Percentiles rank a stretch among this genome's conserved stretches.
phyloP scores from a whole-genome alignment of 1,140 invertebrate species.

The Episyrphus balteatus region DNA sequence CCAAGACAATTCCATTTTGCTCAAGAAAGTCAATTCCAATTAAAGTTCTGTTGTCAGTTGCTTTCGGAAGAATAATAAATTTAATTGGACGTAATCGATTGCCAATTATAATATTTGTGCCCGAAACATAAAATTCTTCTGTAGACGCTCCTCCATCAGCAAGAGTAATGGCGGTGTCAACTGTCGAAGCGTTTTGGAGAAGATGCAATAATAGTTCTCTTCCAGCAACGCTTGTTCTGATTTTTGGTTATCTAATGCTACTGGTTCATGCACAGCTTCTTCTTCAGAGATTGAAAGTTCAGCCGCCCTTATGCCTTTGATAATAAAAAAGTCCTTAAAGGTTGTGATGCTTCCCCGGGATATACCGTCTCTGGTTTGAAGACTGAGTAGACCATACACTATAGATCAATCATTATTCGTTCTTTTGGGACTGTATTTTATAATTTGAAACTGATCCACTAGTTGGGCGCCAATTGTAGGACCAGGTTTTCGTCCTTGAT shows the following conservation, averaged over 20 bases:
- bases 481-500: slow-evolving; percentile 5
- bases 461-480: no score
- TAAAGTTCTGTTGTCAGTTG: slow-evolving; percentile 3
- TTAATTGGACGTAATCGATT: not conserved
- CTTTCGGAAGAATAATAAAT: slow-evolving; percentile 4
- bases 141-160: not conserved
- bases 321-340: slow-evolving; percentile 6
- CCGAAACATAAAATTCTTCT: not conserved
- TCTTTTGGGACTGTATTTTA: not conserved
- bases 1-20: no score
- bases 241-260: no score
- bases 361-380: slow-evolving; percentile 7
- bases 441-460: no score
- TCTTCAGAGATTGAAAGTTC: not conserved
- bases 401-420: slow-evolving; percentile 8
- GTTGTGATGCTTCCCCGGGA: not conserved
- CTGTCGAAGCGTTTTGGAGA: not conserved
- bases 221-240: slow-evolving; percentile 4
- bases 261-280: no score
- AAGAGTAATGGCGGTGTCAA: not conserved
- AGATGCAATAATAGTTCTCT: not conserved
- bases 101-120: not conserved
- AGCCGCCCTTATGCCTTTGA: not conserved
- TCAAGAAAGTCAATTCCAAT: no score
- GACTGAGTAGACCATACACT: slow-evolving; percentile 7